These are phyloP conservation scores for Chrysomallon squamiferum DNA, from an alignment of 1,140 invertebrate species.

Conservation along the genomic window DNA sequence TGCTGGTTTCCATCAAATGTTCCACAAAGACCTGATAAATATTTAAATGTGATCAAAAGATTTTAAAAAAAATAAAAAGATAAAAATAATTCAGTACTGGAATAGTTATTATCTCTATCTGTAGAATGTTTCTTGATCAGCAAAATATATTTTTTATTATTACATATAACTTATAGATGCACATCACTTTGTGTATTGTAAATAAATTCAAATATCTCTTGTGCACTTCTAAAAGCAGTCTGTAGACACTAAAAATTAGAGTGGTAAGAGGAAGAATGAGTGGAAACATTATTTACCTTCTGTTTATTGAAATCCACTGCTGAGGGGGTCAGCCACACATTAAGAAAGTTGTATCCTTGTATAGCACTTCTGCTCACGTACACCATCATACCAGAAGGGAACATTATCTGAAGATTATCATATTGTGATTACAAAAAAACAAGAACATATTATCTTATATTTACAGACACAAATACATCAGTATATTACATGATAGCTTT, in stretches of 20 bases:
- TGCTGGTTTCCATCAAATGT: constrained; percentile 33
- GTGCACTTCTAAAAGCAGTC: no score
- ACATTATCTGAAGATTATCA: constrained; percentile 28
- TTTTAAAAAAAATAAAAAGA: no score
- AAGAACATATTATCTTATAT: neutral
- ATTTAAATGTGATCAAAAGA: neutral
- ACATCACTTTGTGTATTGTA: no score
- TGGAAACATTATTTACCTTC: constrained; percentile 33
- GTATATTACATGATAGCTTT: neutral
- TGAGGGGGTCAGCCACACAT: constrained; percentile 46
- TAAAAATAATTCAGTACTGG: no score
- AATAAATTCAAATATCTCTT: no score
- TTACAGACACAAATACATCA: neutral
- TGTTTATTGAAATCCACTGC: constrained; percentile 33
- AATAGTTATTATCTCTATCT: no score
- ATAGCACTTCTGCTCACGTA: constrained; percentile 34
- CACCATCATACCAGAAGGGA: constrained; percentile 33
- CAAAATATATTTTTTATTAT: no score
- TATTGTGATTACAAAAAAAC: neutral
- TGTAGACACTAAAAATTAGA: no score
- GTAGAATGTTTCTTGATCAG: no score
- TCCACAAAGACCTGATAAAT: constrained; percentile 48
- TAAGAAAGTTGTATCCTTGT: constrained; percentile 35
- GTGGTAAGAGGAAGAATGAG: no score
- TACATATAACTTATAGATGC: no score